Conservation (phyloP, 2,888 invertebrate species). For the Ormyrus labotus region DNA sequence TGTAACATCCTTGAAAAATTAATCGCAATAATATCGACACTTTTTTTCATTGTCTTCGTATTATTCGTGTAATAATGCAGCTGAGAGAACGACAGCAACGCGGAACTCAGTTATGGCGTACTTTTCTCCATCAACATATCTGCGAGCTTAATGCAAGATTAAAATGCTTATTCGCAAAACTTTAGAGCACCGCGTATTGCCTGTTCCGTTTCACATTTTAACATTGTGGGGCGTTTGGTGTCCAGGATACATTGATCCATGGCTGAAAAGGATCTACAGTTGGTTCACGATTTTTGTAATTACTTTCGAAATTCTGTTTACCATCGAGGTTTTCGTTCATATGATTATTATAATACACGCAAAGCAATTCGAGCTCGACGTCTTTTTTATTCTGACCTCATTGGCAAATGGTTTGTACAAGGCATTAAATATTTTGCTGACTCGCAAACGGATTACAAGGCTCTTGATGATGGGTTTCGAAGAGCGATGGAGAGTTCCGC, state of each 20-base stretch:
- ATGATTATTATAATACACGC: constrained; percentile 9
- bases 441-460: constrained; percentile 1
- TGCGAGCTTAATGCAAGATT: neutral
- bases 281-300: constrained; percentile 19
- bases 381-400: constrained; percentile 32
- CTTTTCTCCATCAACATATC: neutral
- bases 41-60: neutral
- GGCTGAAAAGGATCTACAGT: constrained; percentile 21
- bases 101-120: neutral
- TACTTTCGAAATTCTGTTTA: constrained; percentile 6
- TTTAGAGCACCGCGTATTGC: constrained; percentile 42
- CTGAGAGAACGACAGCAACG: neutral
- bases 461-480: constrained; percentile 24
- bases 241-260: neutral
- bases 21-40: neutral
- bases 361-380: constrained; percentile 31
- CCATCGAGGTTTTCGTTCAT: constrained; percentile 12
- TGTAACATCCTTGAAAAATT: neutral
- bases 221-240: constrained; percentile 38
- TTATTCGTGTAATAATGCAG: neutral
- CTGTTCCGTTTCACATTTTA: constrained; percentile 37
- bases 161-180: constrained; percentile 24
- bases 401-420: constrained; percentile 41
- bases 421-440: constrained; percentile 12
- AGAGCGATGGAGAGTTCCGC: constrained; percentile 33